A percentile compares a stretch with the other conserved stretches of the same genome.
These are phyloP conservation scores for Lycia hirtaria DNA, from an alignment of 2,888 invertebrate genomes.

Conservation along the genomic window DNA sequence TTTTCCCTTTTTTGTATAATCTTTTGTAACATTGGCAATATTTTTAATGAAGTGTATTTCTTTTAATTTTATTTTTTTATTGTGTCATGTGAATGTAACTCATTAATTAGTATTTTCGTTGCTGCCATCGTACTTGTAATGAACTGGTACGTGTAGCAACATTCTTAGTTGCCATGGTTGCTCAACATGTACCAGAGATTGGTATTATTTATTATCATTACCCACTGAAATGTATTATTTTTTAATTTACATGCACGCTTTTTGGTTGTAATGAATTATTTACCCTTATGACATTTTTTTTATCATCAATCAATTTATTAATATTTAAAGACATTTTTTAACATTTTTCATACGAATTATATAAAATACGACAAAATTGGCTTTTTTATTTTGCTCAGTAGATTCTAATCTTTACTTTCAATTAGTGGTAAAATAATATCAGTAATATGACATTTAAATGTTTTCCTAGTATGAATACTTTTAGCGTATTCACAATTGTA, in stretches of 20 bases:
- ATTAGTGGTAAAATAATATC: conserved; percentile 1
- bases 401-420: conserved; percentile 16
- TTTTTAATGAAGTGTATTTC: conserved; percentile 50
- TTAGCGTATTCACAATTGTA: background rate
- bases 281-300: conserved; percentile 66
- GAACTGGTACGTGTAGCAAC: conserved; percentile 35
- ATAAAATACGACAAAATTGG: conserved; percentile 69
- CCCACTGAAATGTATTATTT: conserved; percentile 34
- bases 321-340: conserved; percentile 79
- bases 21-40: conserved; percentile 49
- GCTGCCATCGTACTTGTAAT: conserved; percentile 47
- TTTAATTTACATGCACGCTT: conserved; percentile 49
- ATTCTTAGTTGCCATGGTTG: conserved; percentile 11
- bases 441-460: background rate
- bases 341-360: conserved; percentile 81
- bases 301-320: conserved; percentile 66
- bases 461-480: conserved; percentile 1
- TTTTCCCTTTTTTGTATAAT: conserved; percentile 53
- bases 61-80: conserved; percentile 47
- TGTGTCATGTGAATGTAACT: conserved; percentile 39
- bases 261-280: conserved; percentile 61
- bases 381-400: conserved; percentile 45
- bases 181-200: conserved; percentile 32
- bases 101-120: conserved; percentile 37
- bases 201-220: conserved; percentile 45